Percentiles rank a stretch among this genome's conserved stretches.
Conservation (phyloP, 2,113 vertebrate species). For the Campylomormyrus numenius region DNA sequence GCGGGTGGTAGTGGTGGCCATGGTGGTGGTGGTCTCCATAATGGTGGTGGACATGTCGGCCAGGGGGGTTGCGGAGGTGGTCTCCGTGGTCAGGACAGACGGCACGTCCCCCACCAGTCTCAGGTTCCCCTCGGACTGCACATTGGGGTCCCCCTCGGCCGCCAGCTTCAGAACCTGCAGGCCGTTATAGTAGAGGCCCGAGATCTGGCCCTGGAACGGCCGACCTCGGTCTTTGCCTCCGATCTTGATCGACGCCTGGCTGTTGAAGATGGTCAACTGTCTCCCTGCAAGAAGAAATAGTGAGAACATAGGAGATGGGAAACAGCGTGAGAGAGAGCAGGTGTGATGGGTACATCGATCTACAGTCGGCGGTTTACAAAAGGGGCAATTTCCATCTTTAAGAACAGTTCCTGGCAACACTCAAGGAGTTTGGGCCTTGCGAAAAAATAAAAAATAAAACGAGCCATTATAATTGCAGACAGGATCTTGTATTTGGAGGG, state of each 20-base stretch:
- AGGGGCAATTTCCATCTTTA: background rate
- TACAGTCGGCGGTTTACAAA: background rate
- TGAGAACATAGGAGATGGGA: background rate
- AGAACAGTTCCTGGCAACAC: background rate
- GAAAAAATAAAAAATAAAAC: background rate
- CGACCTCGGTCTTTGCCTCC: constrained; percentile 81
- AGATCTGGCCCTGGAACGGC: constrained; percentile 92
- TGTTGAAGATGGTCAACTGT: constrained; percentile 96
- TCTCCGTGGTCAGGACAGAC: constrained; percentile 77
- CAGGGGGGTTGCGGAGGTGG: constrained; percentile 79
- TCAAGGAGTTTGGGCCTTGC: background rate
- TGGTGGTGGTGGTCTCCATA: constrained; percentile 91
- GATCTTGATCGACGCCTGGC: constrained; percentile 88
- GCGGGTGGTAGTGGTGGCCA: constrained; percentile 87
- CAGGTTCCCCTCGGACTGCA: constrained; percentile 81
- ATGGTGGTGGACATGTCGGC: constrained; percentile 91
- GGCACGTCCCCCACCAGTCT: constrained; percentile 83
- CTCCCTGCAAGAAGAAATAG: constrained; percentile 64
- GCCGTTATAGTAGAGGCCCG: constrained; percentile 90
- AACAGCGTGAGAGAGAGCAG: constrained; percentile 20
- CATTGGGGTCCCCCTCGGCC: constrained; percentile 81
- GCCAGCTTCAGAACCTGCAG: constrained; percentile 88
- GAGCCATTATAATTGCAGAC: background rate
- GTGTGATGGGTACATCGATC: constrained; percentile 17
- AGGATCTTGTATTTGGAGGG: background rate